Percentiles rank a stretch among this genome's conserved stretches.
Conservation (phyloP, 2,888 invertebrate species). For the Chloroclystis v-ata region DNA sequence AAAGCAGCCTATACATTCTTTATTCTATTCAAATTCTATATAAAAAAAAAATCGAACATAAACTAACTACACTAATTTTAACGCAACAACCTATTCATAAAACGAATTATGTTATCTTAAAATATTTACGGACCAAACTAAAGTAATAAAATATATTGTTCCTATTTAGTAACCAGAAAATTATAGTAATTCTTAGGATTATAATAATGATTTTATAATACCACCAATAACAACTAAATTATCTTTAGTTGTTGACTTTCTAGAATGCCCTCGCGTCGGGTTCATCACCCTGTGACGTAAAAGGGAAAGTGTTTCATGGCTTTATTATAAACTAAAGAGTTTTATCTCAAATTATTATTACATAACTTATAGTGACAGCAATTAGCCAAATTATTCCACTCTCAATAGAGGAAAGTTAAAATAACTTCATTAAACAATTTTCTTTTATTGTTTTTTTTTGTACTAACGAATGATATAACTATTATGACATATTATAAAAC, state of each 20-base stretch:
- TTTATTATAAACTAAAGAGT: conserved; percentile 10
- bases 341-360: conserved; percentile 16
- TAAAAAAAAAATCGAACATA: too few species aligned
- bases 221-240: too few species aligned
- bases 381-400: conserved; percentile 5
- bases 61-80: too few species aligned
- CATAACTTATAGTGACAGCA: conserved; percentile 6
- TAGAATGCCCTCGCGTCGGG: conserved; percentile 3
- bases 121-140: too few species aligned
- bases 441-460: not conserved
- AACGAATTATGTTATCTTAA: too few species aligned
- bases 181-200: too few species aligned
- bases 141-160: too few species aligned
- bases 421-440: conserved; percentile 1
- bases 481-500: not conserved
- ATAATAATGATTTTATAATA: too few species aligned
- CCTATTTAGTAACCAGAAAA: too few species aligned
- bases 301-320: conserved; percentile 18
- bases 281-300: conserved; percentile 19
- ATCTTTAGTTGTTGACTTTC: not conserved
- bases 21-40: too few species aligned
- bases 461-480: conserved; percentile 2
- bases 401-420: not conserved
- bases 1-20: too few species aligned
- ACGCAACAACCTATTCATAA: too few species aligned